Evolutionary conservation across 2,113 vertebrate genomes (phyloP), one percentile per base, ranked within the genome.

Genomic region (Leucoraja erinaceus): DNA sequence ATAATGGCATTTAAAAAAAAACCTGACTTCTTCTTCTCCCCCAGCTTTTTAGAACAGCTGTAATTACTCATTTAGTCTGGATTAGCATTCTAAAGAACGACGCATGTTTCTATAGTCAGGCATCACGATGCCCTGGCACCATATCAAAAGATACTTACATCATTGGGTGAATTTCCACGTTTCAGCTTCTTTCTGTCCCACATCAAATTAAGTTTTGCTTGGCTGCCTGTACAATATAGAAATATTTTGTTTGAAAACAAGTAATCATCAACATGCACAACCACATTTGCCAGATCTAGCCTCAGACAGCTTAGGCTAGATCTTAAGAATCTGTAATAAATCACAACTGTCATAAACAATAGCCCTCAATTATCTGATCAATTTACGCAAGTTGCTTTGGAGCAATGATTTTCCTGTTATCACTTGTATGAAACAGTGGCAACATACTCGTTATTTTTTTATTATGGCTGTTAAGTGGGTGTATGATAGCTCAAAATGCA

Each of bases 81-180:
- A 95, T 95, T 94, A 93, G 95, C 94, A 95, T 96, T 95, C 94
- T 95, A 91, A 93, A 74, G 92, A 93, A 93, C 18, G 90, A 93
- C 94, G 93, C 93, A 93, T 92, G 93, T 94, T 95, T 93, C 95
- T 94, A 95, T 93, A 94, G 95, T 93, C 94, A 94, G 94, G 93
- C 93, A 94, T 93, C 86, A 84, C 4, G 8, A 25, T 22, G 77
- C 75, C 1, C 68, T 93, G 81, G 90, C 93, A 93, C 90, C 93
- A 93, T 93, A 78, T 86, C 93, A 90, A 93, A 94, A 95, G 94
- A 93, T 93, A 95, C 94, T 94, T 93, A 90, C 92, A 78, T 94
- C 94, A 94, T 91, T 75, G 94, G 94, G 77, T 93, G 93, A 93
- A 76, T 93, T 31, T n/a, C 6, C 4, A 93, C 93, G 54, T 93